Base-by-base conservation (phyloP, 2,797 vertebrate genomes). In the Sebastes umbrosus region DNA sequence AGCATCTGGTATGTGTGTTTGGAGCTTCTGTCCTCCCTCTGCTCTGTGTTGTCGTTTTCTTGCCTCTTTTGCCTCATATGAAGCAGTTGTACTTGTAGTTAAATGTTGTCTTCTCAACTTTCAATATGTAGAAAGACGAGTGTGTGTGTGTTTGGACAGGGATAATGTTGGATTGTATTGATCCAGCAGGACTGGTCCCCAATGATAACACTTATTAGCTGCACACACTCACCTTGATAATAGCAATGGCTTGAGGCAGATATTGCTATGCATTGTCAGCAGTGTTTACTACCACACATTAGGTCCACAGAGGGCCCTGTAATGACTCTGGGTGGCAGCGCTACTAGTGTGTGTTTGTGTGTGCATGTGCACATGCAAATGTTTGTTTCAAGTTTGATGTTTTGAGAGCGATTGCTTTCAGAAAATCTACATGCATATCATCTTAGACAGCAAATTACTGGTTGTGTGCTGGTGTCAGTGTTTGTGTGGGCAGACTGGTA, bases 1-100 rank as follows among this genome's bases (percentile, higher is more conserved):
- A 77, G 84, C 79, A 86, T 93, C 94, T 94, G 92, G 78, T 91
- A 71, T 82, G 91, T 83, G 50, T 50, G 68, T 94, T 91, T 36
- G 59, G 69, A 50, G 71, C 78, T 29, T 57, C 77, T 77, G 63
- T 69, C 20, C 16, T 64, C 50, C 7, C 29, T 72, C 62, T 69
- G 64, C 73, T 63, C 25, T 24, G 12, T 59, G 50, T 52, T 62
- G 22, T 32, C 66, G 59, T 76, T 79, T 80, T 81, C 24, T 54
- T 46, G 18, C 36, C 4, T 65, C n/a, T 31, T 69, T 63, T 60
- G 10, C 59, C 32, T 25, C 34, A 25, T 31, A 27, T 58, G 18
- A 82, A 36, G 34, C 32, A 68, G 52, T 25, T 60, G 59, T 43
- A 43, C 39, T 14, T 2, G 39, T 3, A 46, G 20, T 6, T 71